Percentiles rank a stretch among this genome's conserved stretches.
These are phyloP conservation scores for Poeciliopsis presidionis DNA, from an alignment of 2,797 vertebrate species.

Conservation along the genomic window DNA sequence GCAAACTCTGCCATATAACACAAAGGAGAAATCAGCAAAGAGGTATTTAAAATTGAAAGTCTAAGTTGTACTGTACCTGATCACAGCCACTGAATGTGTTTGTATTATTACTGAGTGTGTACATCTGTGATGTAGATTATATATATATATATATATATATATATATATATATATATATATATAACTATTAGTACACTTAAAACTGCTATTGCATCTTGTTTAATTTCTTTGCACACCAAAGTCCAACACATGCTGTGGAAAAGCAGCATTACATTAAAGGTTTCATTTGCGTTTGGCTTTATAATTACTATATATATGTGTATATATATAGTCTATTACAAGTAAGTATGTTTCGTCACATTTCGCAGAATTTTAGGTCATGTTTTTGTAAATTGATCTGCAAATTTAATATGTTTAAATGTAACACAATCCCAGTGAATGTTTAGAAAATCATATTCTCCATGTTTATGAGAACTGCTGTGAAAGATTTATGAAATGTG, in stretches of 20 bases:
- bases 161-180: too few species aligned
- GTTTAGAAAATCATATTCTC: background rate
- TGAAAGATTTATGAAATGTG: background rate
- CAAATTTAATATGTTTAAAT: conserved; percentile 28
- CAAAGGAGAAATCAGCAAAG: conserved; percentile 13
- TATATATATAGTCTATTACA: conserved; percentile 28
- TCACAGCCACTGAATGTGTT: conserved; percentile 3
- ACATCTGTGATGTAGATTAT: conserved; percentile 61
- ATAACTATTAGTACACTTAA: conserved; percentile 19
- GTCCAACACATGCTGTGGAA: conserved; percentile 39
- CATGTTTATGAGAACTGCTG: background rate
- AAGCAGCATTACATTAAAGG: conserved; percentile 29
- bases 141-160: too few species aligned
- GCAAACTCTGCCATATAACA: conserved; percentile 10
- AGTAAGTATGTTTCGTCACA: conserved; percentile 21
- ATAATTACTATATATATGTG: conserved; percentile 16
- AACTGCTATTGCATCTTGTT: conserved; percentile 26
- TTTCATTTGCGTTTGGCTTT: conserved; percentile 49
- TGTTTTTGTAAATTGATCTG: conserved; percentile 15
- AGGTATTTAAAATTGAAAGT: conserved; percentile 10
- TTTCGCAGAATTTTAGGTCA: background rate
- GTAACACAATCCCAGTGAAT: background rate
- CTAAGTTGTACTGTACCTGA: conserved; percentile 15
- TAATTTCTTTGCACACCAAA: conserved; percentile 37
- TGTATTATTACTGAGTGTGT: conserved; percentile 35